phyloP scores from a whole-genome alignment of 1,140 invertebrate species.

The Kradibia gibbosae region DNA sequence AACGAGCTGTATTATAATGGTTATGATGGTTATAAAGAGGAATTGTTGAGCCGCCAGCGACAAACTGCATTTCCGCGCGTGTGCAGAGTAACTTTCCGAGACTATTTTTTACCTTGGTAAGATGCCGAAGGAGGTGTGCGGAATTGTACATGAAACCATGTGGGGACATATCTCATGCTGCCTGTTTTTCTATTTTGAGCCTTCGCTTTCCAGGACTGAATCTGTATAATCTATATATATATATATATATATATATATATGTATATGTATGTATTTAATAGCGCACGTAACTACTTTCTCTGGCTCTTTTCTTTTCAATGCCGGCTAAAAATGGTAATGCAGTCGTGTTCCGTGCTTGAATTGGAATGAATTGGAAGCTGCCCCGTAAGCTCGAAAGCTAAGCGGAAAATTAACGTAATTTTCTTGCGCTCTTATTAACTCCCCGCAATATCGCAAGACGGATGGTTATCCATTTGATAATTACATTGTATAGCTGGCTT shows the following conservation, averaged over 20 bases:
- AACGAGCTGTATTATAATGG: constrained; percentile 45
- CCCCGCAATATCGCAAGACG: neutral
- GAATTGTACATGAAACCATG: neutral
- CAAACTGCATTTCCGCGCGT: constrained; percentile 23
- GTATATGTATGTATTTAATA: neutral
- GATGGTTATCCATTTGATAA: neutral
- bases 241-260: no score
- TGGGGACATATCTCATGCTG: neutral
- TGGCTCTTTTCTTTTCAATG: neutral
- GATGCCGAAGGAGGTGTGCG: neutral
- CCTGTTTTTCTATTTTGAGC: neutral
- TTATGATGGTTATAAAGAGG: constrained; percentile 54
- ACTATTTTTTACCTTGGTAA: neutral
- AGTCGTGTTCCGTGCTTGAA: neutral
- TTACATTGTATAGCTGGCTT: neutral
- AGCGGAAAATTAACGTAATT: neutral
- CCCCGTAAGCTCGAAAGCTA: neutral
- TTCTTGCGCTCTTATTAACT: neutral
- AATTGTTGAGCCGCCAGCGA: constrained; percentile 50
- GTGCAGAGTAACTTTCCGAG: neutral
- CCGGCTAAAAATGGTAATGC: neutral
- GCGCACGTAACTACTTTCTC: neutral
- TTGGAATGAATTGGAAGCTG: neutral
- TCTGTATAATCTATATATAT: no score
- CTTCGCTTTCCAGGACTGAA: neutral